Percentiles rank a stretch among this genome's conserved stretches.
These are phyloP conservation scores for Syrrhaptes paradoxus DNA, from an alignment of 2,113 vertebrate genomes.

Conservation along the genomic window DNA sequence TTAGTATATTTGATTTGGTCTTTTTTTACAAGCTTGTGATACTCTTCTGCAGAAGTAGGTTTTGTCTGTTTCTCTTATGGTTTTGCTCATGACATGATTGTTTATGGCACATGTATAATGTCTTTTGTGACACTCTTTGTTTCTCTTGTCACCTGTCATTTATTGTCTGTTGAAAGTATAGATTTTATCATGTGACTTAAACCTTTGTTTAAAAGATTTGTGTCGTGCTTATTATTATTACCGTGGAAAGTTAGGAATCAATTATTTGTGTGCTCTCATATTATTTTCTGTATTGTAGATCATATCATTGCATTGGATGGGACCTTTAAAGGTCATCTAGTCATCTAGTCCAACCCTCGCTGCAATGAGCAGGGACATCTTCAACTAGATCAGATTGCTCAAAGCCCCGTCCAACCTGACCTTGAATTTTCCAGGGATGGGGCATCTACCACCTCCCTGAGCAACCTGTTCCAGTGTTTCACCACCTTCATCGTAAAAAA, in stretches of 20 bases:
- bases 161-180: neutral
- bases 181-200: neutral
- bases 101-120: neutral
- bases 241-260: neutral
- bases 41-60: neutral
- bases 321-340: neutral
- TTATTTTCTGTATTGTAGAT: neutral
- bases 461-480: neutral
- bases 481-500: accelerated
- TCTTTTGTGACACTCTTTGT: neutral
- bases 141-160: neutral
- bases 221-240: neutral
- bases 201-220: neutral
- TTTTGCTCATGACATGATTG: neutral
- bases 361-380: neutral
- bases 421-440: neutral
- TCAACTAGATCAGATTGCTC: neutral
- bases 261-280: neutral
- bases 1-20: neutral
- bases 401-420: neutral
- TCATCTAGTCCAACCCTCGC: accelerated
- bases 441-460: neutral
- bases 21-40: neutral
- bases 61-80: neutral
- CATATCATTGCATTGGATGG: neutral